Evolutionary conservation across 2,797 vertebrate species (phyloP), one percentile per base, ranked within the genome.

Genomic region (Amniataba percoides): DNA sequence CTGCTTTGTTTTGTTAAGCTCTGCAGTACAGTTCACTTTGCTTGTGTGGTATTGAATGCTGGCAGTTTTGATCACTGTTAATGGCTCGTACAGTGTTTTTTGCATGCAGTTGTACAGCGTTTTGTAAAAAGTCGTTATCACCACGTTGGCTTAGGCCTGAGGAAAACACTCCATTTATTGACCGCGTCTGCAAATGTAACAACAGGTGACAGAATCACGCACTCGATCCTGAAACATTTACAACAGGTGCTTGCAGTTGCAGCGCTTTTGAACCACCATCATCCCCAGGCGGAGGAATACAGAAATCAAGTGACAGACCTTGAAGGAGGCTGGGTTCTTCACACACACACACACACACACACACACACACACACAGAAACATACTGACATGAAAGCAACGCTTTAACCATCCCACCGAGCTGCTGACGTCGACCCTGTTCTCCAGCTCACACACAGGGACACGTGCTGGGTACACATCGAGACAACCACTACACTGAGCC

Each of bases 371-470:
- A 49, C 43, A 55, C 45, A 65, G 34, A 74, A 77, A 77, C 40
- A 78, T 62, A 53, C n/a, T 70, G 55, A 71, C 56, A 74, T 63
- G 67, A 80, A 74, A 69, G 68, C 48, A 79, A 72, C 2, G 9
- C 48, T 74, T 60, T 81, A 55, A 75, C 58, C 60, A 65, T 39
- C 61, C 65, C 45, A 62, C 73, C 76, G 67, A 64, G 77, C 56
- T 71, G 71, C 85, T 91, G 85, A 89, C 78, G 84, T 84, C 0
- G 40, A 65, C 68, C 16, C 25, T 84, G 73, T 80, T 86, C 76
- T 76, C 71, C 7, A 42, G 74, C 84, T 86, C 87, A 82, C 89
- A 77, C 74, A 75, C 56, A 36, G 15, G n/a, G n/a, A 84, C 88
- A 91, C 65, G 81, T 91, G 90, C 74, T 56, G 12, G 16, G 21